phyloP scores from a whole-genome alignment of 2,797 vertebrate genomes.

The Pangasius djambal region DNA sequence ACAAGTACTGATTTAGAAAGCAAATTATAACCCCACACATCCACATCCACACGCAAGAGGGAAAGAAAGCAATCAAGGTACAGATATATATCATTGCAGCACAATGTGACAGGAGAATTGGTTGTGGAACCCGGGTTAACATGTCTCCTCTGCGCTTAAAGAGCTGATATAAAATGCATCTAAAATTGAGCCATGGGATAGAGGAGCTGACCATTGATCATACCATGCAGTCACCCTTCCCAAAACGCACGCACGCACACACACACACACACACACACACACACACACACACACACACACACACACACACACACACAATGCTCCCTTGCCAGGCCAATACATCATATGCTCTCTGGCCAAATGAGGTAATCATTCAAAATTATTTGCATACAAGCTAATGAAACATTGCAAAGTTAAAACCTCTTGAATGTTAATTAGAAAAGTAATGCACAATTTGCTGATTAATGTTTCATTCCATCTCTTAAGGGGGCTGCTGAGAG shows the following conservation, averaged over 20 bases:
- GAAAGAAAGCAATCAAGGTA: conserved; percentile 40
- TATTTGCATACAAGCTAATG: conserved; percentile 98
- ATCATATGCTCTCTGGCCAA: conserved; percentile 89
- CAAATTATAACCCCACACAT: conserved; percentile 39
- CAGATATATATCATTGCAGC: conserved; percentile 51
- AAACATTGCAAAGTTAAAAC: conserved; percentile 94
- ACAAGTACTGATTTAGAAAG: conserved; percentile 39
- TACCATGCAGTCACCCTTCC: conserved; percentile 25
- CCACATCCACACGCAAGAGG: conserved; percentile 8
- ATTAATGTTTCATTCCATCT: conserved; percentile 94
- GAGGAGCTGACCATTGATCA: conserved; percentile 66
- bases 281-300: conserved; percentile 2
- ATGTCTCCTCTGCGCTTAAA: conserved; percentile 58
- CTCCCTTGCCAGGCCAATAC: conserved; percentile 78
- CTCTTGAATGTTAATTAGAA: conserved; percentile 94
- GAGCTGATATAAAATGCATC: conserved; percentile 64
- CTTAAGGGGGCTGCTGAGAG: conserved; percentile 50
- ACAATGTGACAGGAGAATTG: conserved; percentile 51
- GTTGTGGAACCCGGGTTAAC: conserved; percentile 68
- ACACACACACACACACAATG: conserved; percentile 52
- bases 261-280: not conserved
- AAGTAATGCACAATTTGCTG: conserved; percentile 98
- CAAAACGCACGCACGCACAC: conserved; percentile 20
- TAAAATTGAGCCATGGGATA: conserved; percentile 68
- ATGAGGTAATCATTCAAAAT: conserved; percentile 97